These are phyloP conservation scores for Sinonovacula constricta DNA, from an alignment of 1,140 invertebrate species.

Conservation along the genomic window DNA sequence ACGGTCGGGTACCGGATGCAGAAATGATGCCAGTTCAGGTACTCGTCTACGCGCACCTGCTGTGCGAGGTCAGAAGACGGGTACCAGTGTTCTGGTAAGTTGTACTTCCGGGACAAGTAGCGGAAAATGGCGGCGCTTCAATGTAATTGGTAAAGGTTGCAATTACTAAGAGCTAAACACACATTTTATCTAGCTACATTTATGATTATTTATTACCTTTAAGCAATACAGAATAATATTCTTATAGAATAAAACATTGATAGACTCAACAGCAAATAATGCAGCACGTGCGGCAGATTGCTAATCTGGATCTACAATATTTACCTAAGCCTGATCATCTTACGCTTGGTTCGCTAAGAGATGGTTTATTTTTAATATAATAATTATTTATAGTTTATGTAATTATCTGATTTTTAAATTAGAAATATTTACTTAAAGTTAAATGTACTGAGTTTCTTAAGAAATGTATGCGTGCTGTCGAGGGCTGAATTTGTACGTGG, in stretches of 20 bases:
- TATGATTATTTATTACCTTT: not conserved
- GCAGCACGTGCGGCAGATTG: too few relatives aligned
- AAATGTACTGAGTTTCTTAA: too few relatives aligned
- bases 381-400: too few relatives aligned
- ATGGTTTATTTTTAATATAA: too few relatives aligned
- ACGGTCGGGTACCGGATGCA: conserved; percentile 84
- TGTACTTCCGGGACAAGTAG: conserved; percentile 81
- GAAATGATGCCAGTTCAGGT: conserved; percentile 91
- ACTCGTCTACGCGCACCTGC: conserved; percentile 90
- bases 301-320: too few relatives aligned
- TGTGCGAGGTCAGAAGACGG: conserved; percentile 83
- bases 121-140: conserved; percentile 86
- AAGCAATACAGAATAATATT: not conserved
- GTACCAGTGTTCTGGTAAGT: conserved; percentile 85
- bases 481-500: too few relatives aligned
- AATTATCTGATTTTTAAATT: too few relatives aligned
- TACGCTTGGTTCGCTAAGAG: too few relatives aligned
- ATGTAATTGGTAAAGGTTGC: conserved; percentile 52
- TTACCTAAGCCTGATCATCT: too few relatives aligned
- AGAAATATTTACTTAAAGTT: too few relatives aligned
- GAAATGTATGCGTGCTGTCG: too few relatives aligned
- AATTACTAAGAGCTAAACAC: too few relatives aligned
- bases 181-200: not conserved
- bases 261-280: not conserved
- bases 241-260: not conserved